A percentile compares a stretch with the other conserved stretches of the same genome.
These are phyloP conservation scores for Danaus melanippus DNA, from an alignment of 1,140 invertebrate species.

Conservation along the genomic window DNA sequence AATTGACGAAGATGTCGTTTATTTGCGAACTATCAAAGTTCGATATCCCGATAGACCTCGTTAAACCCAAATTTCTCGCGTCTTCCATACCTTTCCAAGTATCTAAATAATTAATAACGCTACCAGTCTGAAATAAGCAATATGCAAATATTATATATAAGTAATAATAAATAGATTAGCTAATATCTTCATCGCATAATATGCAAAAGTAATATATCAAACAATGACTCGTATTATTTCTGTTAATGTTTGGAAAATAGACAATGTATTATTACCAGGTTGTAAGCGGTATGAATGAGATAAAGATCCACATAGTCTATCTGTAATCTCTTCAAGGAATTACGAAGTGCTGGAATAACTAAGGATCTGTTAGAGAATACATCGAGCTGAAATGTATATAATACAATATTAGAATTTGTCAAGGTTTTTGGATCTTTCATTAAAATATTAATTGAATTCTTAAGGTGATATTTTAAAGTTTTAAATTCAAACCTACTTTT, in stretches of 20 bases:
- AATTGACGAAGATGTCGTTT: conserved; percentile 75
- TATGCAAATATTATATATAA: too few species aligned
- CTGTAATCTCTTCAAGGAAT: conserved; percentile 1
- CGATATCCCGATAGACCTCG: conserved; percentile 86
- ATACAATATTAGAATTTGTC: background rate
- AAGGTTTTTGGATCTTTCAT: too few species aligned
- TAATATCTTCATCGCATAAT: too few species aligned
- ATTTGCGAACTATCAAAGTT: conserved; percentile 90
- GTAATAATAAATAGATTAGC: too few species aligned
- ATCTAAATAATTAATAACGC: conserved; percentile 67
- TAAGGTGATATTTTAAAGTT: too few species aligned
- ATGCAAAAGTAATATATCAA: too few species aligned
- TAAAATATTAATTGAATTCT: too few species aligned
- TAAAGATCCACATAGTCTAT: conserved; percentile 10
- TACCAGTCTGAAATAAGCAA: too few species aligned
- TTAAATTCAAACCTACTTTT: conserved; percentile 3
- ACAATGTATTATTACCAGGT: background rate
- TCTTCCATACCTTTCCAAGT: conserved; percentile 84
- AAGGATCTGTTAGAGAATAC: too few species aligned
- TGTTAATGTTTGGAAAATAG: too few species aligned
- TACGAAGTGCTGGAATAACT: background rate
- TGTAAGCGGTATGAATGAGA: conserved; percentile 1
- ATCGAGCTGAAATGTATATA: background rate
- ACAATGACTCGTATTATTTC: too few species aligned
- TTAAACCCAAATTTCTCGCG: conserved; percentile 77